A percentile compares a stretch with the other conserved stretches of the same genome.
phyloP scores from a whole-genome alignment of 2,113 vertebrate genomes.

The Mus spicilegus region DNA sequence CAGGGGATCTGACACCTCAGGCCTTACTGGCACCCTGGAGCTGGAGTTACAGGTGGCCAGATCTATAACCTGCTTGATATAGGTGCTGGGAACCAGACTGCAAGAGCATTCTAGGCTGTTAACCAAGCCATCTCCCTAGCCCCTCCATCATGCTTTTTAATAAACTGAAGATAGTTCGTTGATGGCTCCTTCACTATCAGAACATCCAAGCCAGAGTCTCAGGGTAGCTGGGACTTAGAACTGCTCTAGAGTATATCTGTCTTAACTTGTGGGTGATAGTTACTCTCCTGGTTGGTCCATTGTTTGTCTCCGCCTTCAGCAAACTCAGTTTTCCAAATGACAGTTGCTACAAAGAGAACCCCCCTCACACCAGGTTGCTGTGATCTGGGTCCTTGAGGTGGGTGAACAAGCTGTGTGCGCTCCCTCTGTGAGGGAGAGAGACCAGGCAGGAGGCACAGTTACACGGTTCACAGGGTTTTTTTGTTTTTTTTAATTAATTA shows the following conservation, averaged over 20 bases:
- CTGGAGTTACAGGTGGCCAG: background rate
- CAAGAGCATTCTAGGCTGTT: background rate
- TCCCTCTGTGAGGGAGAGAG: background rate
- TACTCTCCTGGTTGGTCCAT: background rate
- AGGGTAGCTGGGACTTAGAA: background rate
- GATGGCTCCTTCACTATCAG: background rate
- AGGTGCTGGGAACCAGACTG: background rate
- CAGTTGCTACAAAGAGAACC: background rate
- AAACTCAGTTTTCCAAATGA: constrained; percentile 22
- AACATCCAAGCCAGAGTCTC: background rate
- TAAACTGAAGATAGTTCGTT: background rate
- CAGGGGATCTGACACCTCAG: background rate
- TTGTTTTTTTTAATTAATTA: too few species aligned
- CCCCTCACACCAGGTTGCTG: background rate
- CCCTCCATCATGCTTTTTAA: background rate
- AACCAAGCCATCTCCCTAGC: background rate
- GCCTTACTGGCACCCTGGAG: background rate
- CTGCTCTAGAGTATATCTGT: background rate
- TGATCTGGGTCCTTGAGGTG: background rate
- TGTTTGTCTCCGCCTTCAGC: background rate
- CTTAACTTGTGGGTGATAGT: background rate
- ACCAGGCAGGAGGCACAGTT: background rate
- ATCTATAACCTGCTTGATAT: background rate
- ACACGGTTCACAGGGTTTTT: background rate
- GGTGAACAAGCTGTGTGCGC: background rate